A percentile compares a stretch with the other conserved stretches of the same genome.
These are phyloP conservation scores for Xenentodon cancila DNA, from an alignment of 2,797 vertebrate species.

Conservation along the genomic window DNA sequence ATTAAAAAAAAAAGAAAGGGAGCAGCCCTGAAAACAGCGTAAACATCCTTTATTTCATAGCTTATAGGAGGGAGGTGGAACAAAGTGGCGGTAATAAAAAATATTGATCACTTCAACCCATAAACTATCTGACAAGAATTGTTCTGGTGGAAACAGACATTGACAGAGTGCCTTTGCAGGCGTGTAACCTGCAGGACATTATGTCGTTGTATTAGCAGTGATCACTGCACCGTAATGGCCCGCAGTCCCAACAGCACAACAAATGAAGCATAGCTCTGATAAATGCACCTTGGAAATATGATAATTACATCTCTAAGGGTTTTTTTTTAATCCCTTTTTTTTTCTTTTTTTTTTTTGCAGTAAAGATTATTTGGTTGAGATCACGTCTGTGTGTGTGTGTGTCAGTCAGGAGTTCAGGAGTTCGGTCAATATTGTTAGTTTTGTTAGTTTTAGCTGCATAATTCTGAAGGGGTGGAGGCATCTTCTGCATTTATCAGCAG, in stretches of 20 bases:
- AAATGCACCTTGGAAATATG: conserved; percentile 73
- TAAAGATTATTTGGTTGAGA: conserved; percentile 52
- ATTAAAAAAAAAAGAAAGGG: conserved; percentile 48
- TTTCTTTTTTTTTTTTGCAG: conserved; percentile 24
- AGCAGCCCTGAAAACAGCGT: conserved; percentile 68
- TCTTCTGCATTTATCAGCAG: conserved; percentile 69
- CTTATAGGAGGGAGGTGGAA: conserved; percentile 68
- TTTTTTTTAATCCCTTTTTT: conserved; percentile 43
- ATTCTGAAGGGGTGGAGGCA: conserved; percentile 51
- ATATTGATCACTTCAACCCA: conserved; percentile 76
- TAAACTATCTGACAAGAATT: conserved; percentile 75
- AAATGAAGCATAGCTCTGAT: conserved; percentile 70
- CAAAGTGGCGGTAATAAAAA: conserved; percentile 81
- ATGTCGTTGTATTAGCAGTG: conserved; percentile 74
- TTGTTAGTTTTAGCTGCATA: conserved; percentile 43
- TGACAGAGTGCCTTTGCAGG: conserved; percentile 74
- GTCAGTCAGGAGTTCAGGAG: conserved; percentile 40
- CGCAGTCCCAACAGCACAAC: conserved; percentile 53
- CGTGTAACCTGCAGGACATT: conserved; percentile 79
- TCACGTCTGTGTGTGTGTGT: not conserved
- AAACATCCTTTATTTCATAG: conserved; percentile 72
- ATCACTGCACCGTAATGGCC: conserved; percentile 68
- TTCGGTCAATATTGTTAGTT: conserved; percentile 47
- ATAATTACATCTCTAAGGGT: conserved; percentile 72
- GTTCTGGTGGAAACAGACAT: conserved; percentile 71